These are phyloP conservation scores for Chaetodon trifascialis DNA, from an alignment of 2,113 vertebrate species.

Conservation along the genomic window DNA sequence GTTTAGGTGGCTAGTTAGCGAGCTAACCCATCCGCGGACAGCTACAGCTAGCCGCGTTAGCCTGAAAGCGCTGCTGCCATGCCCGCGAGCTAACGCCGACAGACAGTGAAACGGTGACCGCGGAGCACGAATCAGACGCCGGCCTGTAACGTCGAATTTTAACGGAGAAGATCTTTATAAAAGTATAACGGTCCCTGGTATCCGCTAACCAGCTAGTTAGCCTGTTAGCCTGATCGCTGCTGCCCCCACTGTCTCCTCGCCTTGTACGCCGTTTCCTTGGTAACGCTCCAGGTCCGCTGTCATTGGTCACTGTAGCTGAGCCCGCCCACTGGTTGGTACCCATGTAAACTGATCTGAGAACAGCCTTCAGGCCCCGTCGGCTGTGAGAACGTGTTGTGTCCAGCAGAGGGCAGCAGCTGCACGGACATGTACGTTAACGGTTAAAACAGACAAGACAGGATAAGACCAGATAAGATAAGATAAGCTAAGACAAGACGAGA, in stretches of 20 bases:
- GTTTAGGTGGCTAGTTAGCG: slow-evolving; percentile 2
- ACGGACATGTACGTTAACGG: not conserved
- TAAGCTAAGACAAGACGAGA: too few species aligned
- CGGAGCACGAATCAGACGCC: not conserved
- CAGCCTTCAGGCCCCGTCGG: too few species aligned
- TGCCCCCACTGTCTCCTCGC: not conserved
- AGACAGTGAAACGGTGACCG: not conserved
- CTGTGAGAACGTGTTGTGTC: fast-evolving
- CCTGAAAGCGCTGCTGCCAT: not conserved
- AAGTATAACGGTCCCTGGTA: not conserved
- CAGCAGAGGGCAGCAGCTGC: not conserved
- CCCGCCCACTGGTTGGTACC: not conserved
- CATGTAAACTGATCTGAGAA: not conserved
- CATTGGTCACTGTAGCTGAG: slow-evolving; percentile 35
- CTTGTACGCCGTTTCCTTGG: slow-evolving; percentile 67
- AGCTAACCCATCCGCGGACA: slow-evolving; percentile 12
- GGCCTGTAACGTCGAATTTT: not conserved
- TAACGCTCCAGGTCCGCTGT: slow-evolving; percentile 44
- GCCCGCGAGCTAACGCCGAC: not conserved
- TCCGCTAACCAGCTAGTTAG: not conserved
- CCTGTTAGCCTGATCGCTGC: not conserved
- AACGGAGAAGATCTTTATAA: not conserved
- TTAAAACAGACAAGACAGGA: too few species aligned
- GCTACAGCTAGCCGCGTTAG: slow-evolving; percentile 8
- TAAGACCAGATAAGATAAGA: too few species aligned